Evolutionary conservation across 2,797 vertebrate species (phyloP).

Genomic region (Alfaro cultratus): DNA sequence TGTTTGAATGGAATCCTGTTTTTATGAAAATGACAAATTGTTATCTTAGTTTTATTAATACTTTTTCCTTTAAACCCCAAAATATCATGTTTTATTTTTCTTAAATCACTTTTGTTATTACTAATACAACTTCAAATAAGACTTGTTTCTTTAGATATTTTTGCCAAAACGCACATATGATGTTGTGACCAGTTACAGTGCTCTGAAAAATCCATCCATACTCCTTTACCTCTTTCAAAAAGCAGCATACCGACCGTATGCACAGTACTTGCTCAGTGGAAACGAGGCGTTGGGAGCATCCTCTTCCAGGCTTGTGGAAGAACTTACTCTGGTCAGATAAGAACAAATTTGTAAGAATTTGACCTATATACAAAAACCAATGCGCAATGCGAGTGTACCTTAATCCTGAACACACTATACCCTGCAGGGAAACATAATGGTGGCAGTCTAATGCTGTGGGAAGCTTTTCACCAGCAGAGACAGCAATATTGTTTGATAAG

Average conservation of each 20-base stretch:
- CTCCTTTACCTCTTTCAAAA: background rate
- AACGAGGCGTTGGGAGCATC: background rate
- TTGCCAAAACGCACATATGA: background rate
- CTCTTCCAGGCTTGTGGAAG: background rate
- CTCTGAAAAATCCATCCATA: background rate
- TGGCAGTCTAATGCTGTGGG: background rate
- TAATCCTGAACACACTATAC: background rate
- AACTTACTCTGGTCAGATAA: background rate
- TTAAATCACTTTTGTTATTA: background rate
- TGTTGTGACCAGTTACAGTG: background rate
- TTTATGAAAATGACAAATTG: background rate
- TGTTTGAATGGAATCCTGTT: background rate
- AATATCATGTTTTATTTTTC: background rate
- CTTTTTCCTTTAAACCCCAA: background rate
- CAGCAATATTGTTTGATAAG: background rate
- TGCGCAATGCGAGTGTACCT: too few species aligned
- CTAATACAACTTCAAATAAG: background rate
- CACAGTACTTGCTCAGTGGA: too few species aligned
- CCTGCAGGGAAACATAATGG: background rate
- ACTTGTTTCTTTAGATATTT: background rate
- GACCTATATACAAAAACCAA: background rate
- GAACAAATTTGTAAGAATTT: background rate
- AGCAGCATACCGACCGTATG: too few species aligned
- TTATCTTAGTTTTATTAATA: background rate
- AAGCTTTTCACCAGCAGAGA: background rate